Base-by-base conservation (phyloP, 2,888 invertebrate species). In the Microplitis deprimator region DNA sequence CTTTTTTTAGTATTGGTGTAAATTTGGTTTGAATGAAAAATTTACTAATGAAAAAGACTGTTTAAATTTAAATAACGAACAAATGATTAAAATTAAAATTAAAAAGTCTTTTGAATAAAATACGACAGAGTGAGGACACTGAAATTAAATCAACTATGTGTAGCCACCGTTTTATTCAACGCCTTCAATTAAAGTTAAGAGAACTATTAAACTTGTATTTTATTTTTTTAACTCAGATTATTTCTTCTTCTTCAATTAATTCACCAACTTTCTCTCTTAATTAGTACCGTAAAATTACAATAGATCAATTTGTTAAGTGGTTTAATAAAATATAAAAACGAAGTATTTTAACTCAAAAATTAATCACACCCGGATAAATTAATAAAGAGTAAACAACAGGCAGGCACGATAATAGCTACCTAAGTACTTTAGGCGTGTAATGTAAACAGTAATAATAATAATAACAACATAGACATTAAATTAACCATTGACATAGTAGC, bases 151-250 rank as follows among this genome's bases (percentile, higher is more conserved):
- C 50, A 50, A 50, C 50, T 50, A 13, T 50, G 50, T 50, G 50
- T 50, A 50, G 50, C 50, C 50, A 50, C 50, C 50, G 50, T 50
- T 50, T 50, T 50, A 50, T 50, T 50, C 50, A 50, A 50, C 50
- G 50, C 13, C 50, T 50, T 50, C 50, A 50, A 50, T 50, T 50
- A 50, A 50, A 50, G 50, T 50, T 50, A 50, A 50, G 13, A 13
- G 50, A 50, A 50, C 50, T 50, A 50, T 50, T 50, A 50, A 50
- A 50, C 50, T 50, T 50, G 3, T 29, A 29, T 29, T 29, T 29
- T 29, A 29, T 29, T 29, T 29, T 29, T 50, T 50, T 13, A 50
- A 50, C 13, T 50, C 50, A 50, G 50, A 50, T 50, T 50, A 50
- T 50, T 50, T 50, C 50, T 50, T 50, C 50, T 50, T 50, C 50